Evolutionary conservation across 2,113 vertebrate species (phyloP), one percentile per base, ranked within the genome.

Genomic region (Xenotilapia longispinis): DNA sequence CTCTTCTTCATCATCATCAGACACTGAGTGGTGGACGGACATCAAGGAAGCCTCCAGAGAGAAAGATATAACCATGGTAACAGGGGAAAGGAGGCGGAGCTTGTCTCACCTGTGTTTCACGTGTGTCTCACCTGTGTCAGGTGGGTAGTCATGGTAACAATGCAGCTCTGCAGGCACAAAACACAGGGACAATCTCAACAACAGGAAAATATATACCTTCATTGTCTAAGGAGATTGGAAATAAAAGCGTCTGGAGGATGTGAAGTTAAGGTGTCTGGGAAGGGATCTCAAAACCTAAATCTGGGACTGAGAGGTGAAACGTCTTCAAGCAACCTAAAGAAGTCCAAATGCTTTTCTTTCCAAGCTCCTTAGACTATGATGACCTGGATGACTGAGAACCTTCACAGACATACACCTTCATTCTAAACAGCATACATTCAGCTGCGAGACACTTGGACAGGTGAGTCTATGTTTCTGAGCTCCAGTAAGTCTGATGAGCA

Each of bases 101-200:
- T 21, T 73, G 3, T 58, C 3, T 38, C 2, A 21, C 19, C 21
- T 36, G 60, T 36, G 9, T 58, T 7, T 36, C 31, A 65, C 6
- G 3, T 53, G 4, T 54, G 17, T 21, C 75, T 86, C 31, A 93
- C 89, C 89, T 91, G 88, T 23, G 45, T 81, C 10, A 83, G 70
- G 10, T 21, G 84, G 23, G 73, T 68, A 13, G 63, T 85, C 82
- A 81, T 65, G 54, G 73, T 2, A 13, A 81, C 78, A 85, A 82
- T 91, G 83, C 9, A 14, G 28, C 26, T 57, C 86, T 87, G 23
- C 42, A 79, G 47, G 60, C 1, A 33, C 0, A 6, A 3, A 26
- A 51, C 70, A 70, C 60, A 0, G 60, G 31, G 4, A 65, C 4
- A n/a, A 65, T 19, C 9, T 63, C 31, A 63, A 3, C 3, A 36